A percentile compares a stretch with the other conserved stretches of the same genome.
Evolutionary conservation across 64 coral and sea anemone genomes (phyloP).

Genomic region (Porites australiensis): DNA sequence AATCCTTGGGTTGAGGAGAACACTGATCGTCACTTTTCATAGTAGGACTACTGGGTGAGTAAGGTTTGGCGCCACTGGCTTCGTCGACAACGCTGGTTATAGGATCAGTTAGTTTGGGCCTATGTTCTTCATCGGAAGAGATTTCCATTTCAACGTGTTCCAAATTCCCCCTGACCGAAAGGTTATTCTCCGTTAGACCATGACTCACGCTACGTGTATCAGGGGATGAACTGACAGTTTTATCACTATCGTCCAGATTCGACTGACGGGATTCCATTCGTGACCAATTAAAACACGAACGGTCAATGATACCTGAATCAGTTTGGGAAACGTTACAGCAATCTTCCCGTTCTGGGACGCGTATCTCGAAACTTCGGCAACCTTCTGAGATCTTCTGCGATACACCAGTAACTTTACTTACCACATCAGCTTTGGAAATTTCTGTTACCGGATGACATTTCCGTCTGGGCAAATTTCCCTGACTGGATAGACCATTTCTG

Average conservation of each 20-base stretch:
- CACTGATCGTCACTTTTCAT: background rate
- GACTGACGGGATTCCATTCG: background rate
- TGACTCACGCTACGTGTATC: no score
- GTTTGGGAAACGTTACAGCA: background rate
- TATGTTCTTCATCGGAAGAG: background rate
- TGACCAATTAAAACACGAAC: background rate
- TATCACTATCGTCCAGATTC: background rate
- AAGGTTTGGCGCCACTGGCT: background rate
- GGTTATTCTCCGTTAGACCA: background rate
- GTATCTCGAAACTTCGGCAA: background rate
- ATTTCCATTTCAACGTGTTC: conserved; percentile 26
- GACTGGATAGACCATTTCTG: background rate
- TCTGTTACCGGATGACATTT: no score
- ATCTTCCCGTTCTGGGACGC: background rate
- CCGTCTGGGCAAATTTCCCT: no score
- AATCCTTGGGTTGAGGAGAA: conserved; percentile 2
- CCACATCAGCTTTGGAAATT: no score
- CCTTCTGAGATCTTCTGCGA: no score
- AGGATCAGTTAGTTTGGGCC: background rate
- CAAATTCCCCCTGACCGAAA: background rate
- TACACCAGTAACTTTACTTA: no score
- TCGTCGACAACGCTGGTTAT: background rate
- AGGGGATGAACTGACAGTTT: background rate
- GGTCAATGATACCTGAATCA: background rate
- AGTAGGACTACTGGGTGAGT: conserved; percentile 14